Percentiles rank a stretch among this genome's conserved stretches.
Conservation (phyloP, 1,140 invertebrate genomes). For the Liolophura sinensis region DNA sequence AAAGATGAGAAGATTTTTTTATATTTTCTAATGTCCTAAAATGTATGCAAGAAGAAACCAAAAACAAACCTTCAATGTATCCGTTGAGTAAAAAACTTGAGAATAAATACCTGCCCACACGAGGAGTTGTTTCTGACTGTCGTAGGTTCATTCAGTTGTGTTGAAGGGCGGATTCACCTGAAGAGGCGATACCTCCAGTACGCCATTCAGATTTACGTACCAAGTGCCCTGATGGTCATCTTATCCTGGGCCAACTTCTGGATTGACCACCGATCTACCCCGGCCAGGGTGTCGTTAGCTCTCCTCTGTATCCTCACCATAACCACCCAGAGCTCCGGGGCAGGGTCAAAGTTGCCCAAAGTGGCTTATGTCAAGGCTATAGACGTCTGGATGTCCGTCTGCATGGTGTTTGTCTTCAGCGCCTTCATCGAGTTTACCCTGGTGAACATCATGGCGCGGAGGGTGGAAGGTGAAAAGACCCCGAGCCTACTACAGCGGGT, state of each 20-base stretch:
- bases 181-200: constrained; percentile 84
- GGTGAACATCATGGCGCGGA: constrained; percentile 53
- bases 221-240: constrained; percentile 82
- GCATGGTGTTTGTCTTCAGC: constrained; percentile 61
- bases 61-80: too few species aligned
- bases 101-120: too few species aligned
- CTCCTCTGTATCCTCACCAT: constrained; percentile 34
- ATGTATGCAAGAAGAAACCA: too few species aligned
- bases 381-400: constrained; percentile 6
- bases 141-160: too few species aligned
- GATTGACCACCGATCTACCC: constrained; percentile 15
- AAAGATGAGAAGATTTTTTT: too few species aligned
- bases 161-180: constrained; percentile 68
- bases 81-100: too few species aligned
- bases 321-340: constrained; percentile 29
- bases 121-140: too few species aligned
- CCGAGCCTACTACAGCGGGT: too few species aligned
- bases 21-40: too few species aligned
- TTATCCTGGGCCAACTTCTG: constrained; percentile 75
- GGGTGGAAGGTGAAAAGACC: too few species aligned
- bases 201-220: constrained; percentile 84
- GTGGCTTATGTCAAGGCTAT: constrained; percentile 59
- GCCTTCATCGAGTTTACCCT: constrained; percentile 81
- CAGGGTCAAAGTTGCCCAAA: constrained; percentile 22
- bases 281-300: constrained; percentile 8